phyloP scores from a whole-genome alignment of 2,113 vertebrate species.

The Callorhinus ursinus region DNA sequence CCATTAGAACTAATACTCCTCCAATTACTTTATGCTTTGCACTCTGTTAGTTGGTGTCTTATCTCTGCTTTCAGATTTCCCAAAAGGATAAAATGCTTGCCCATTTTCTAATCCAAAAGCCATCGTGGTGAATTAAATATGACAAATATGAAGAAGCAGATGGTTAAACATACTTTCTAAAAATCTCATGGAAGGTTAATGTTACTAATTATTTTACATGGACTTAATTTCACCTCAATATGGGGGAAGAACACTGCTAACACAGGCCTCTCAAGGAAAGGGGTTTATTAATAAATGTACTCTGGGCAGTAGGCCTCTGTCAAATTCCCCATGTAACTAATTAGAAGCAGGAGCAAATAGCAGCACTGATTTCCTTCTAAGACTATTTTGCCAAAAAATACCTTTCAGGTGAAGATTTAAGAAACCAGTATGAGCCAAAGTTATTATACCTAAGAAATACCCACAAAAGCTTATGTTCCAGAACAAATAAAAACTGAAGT shows the following conservation, averaged over 20 bases:
- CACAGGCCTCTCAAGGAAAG: background rate
- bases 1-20: slow-evolving; percentile 8
- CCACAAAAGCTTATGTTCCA: background rate
- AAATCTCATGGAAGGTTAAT: slow-evolving; percentile 59
- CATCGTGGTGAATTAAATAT: slow-evolving; percentile 71
- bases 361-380: background rate
- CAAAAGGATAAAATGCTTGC: slow-evolving; percentile 60
- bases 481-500: background rate
- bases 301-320: background rate
- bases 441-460: background rate
- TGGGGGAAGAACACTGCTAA: background rate
- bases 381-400: background rate
- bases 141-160: slow-evolving; percentile 73
- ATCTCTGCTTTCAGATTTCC: slow-evolving; percentile 59
- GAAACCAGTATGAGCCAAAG: background rate
- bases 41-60: slow-evolving; percentile 58
- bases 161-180: slow-evolving; percentile 57
- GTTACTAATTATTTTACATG: slow-evolving; percentile 54
- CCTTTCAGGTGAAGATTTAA: background rate
- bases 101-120: slow-evolving; percentile 77
- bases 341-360: background rate
- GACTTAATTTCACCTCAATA: slow-evolving; percentile 2
- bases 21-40: slow-evolving; percentile 34
- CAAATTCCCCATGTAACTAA: background rate
- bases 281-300: background rate